Evolutionary conservation across 1,140 invertebrate species (phyloP).

Genomic region (Plutomurus gul): DNA sequence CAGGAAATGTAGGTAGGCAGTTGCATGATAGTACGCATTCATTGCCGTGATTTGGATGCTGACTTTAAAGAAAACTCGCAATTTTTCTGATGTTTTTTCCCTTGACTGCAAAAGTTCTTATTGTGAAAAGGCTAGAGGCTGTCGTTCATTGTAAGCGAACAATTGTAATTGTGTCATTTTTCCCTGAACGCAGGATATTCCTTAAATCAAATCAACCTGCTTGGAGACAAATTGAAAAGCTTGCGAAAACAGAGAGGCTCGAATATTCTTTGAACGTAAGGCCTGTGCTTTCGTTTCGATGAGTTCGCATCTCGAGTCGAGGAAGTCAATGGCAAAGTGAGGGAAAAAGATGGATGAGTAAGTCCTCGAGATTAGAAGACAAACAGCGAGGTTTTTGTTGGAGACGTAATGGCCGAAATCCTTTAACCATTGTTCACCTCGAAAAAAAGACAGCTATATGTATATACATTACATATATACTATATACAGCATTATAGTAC

Average conservation of each 20-base stretch:
- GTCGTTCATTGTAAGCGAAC: no score
- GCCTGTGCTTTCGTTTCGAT: not conserved
- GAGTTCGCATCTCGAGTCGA: not conserved
- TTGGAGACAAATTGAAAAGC: not conserved
- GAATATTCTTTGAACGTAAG: not conserved
- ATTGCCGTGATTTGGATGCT: no score
- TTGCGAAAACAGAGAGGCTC: not conserved
- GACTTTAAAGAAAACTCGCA: conserved; percentile 14
- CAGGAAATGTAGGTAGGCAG: not conserved
- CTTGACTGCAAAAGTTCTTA: not conserved
- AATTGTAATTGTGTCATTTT: no score
- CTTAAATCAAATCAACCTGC: not conserved
- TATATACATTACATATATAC: no score
- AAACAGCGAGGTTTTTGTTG: conserved; percentile 28
- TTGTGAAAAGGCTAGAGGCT: not conserved
- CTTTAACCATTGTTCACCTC: not conserved
- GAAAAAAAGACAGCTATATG: not conserved
- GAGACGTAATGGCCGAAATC: conserved; percentile 10
- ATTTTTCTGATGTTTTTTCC: conserved; percentile 17
- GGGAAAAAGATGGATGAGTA: conserved; percentile 24
- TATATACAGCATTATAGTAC: no score
- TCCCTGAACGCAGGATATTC: conserved; percentile 1
- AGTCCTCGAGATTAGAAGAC: conserved; percentile 29
- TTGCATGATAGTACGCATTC: no score
- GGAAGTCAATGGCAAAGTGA: not conserved